phyloP scores from a whole-genome alignment of 2,113 vertebrate genomes.

The Columba livia region DNA sequence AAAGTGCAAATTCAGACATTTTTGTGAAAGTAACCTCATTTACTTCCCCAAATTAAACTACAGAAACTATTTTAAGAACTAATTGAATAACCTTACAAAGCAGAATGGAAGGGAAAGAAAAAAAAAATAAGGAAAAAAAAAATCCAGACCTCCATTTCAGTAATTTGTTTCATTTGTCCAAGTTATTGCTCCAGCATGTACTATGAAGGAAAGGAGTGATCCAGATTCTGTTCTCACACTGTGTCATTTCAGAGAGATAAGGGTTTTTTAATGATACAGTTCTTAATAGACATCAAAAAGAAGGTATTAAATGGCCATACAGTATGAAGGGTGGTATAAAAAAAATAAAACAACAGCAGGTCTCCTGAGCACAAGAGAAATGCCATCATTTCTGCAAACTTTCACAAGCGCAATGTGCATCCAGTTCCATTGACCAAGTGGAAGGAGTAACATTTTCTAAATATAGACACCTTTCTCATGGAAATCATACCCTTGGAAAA shows the following conservation, averaged over 20 bases:
- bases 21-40: conserved; percentile 46
- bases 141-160: not conserved
- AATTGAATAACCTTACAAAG: conserved; percentile 7
- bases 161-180: not conserved
- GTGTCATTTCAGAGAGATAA: not conserved
- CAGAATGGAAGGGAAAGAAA: not conserved
- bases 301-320: not conserved
- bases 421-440: not conserved
- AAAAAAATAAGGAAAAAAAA: not conserved
- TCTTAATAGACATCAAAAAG: not conserved
- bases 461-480: not conserved
- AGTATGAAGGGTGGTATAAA: not conserved
- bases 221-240: not conserved
- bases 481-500: not conserved
- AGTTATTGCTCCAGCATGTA: not conserved
- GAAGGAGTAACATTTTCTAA: not conserved
- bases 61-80: conserved; percentile 50
- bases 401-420: not conserved
- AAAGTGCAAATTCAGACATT: conserved; percentile 53
- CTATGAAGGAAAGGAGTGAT: not conserved
- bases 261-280: not conserved
- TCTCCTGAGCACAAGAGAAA: not conserved
- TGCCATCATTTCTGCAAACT: not conserved
- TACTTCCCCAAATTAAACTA: conserved; percentile 41
- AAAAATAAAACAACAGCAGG: not conserved